Evolutionary conservation across 2,797 vertebrate species (phyloP).

Genomic region (Cynopterus sphinx): DNA sequence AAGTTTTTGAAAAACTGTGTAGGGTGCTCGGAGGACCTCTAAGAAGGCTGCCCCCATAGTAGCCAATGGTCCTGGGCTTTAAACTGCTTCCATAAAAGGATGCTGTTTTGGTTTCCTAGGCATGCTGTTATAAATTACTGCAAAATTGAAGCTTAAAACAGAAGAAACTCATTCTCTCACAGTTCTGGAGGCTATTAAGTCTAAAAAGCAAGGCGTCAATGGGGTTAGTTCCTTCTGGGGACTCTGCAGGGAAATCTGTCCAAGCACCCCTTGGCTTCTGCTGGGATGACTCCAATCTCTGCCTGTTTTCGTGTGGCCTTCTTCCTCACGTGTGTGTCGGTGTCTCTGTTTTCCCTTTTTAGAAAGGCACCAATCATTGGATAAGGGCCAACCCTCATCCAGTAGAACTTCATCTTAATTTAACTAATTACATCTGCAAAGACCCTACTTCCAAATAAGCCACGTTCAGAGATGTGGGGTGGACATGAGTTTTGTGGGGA

Average conservation of each 20-base stretch:
- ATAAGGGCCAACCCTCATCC: background rate
- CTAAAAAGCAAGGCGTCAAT: background rate
- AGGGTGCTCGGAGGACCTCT: background rate
- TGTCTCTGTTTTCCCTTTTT: background rate
- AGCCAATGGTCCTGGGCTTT: background rate
- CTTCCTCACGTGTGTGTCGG: background rate
- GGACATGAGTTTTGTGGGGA: background rate
- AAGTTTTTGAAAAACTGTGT: background rate
- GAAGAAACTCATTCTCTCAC: background rate
- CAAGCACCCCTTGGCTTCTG: background rate
- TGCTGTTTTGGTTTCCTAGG: background rate
- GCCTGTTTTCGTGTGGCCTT: background rate
- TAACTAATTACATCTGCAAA: background rate
- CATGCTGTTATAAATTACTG: background rate
- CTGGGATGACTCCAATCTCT: background rate
- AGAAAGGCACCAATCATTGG: background rate
- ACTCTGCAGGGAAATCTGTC: background rate
- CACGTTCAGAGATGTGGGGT: background rate
- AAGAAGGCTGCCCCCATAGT: background rate
- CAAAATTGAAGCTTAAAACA: background rate
- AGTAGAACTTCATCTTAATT: background rate
- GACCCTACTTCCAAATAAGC: background rate
- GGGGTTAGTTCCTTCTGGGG: background rate
- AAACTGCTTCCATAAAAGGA: background rate
- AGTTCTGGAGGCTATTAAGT: background rate